These are phyloP conservation scores for Hirtodrosophila cameraria DNA, from an alignment of 2,888 invertebrate genomes.

Conservation along the genomic window DNA sequence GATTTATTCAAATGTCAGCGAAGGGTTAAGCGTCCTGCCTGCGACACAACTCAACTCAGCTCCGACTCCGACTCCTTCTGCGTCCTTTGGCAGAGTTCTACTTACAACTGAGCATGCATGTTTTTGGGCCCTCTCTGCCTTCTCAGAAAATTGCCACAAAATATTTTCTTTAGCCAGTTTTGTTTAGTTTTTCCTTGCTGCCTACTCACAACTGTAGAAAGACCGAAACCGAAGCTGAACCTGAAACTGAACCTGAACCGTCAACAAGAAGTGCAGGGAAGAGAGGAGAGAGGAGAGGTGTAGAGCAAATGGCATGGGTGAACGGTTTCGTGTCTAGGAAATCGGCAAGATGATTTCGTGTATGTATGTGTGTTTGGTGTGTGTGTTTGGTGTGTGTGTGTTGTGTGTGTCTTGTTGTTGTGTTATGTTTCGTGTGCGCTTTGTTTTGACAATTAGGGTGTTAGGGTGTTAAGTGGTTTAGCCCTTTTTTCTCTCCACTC, in stretches of 20 bases:
- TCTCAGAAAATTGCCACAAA: conserved; percentile 59
- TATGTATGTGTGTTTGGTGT: conserved; percentile 14
- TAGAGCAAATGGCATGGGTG: too few relatives aligned
- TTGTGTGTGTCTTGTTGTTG: conserved; percentile 18
- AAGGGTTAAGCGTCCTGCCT: conserved; percentile 65
- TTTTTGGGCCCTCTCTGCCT: conserved; percentile 26
- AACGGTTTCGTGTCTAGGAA: conserved; percentile 23
- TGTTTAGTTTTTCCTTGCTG: conserved; percentile 38
- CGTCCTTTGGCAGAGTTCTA: conserved; percentile 14
- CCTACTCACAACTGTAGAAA: conserved; percentile 5
- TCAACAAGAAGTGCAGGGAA: too few relatives aligned
- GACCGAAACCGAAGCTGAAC: not conserved
- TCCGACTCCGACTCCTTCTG: not conserved
- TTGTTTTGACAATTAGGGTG: conserved; percentile 82
- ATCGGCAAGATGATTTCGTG: conserved; percentile 30
- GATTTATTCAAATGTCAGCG: conserved; percentile 77
- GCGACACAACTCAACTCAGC: not conserved
- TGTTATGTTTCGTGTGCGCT: conserved; percentile 61
- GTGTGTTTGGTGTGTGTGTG: conserved; percentile 8
- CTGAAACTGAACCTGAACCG: conserved; percentile 12
- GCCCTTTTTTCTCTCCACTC: conserved; percentile 67
- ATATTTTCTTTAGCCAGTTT: conserved; percentile 71
- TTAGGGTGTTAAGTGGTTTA: conserved; percentile 81
- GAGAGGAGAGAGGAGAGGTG: too few relatives aligned
- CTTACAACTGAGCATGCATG: not conserved